Evolutionary conservation across 2,888 invertebrate species (phyloP).

Genomic region (Cynaeus angustus): DNA sequence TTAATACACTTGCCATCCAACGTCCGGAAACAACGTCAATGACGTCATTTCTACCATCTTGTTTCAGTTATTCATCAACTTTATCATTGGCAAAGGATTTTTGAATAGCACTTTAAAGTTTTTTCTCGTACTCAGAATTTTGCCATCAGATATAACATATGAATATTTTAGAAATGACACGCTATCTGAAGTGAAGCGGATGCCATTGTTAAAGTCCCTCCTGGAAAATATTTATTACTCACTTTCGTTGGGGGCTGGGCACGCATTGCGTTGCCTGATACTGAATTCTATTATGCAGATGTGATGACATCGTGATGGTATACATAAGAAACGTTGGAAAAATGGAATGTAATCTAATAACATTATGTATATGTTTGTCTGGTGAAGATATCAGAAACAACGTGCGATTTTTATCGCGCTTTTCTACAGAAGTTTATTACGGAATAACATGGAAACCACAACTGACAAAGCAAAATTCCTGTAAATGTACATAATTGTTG

Average conservation of each 20-base stretch:
- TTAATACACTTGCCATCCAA: neutral
- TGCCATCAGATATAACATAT: conserved; percentile 3
- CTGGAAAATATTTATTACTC: conserved; percentile 24
- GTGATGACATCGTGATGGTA: neutral
- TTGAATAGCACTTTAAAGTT: neutral
- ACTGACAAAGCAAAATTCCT: neutral
- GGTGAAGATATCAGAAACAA: neutral
- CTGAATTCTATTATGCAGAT: conserved; percentile 7
- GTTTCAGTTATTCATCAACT: neutral
- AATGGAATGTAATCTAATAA: neutral
- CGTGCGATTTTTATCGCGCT: neutral
- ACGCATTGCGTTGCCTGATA: conserved; percentile 2
- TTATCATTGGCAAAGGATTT: conserved; percentile 1
- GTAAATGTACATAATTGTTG: neutral
- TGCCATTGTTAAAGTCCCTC: conserved; percentile 17
- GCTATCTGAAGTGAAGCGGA: conserved; percentile 19
- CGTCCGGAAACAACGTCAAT: neutral
- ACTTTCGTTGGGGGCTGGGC: neutral
- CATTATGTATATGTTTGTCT: neutral
- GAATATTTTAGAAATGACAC: conserved; percentile 13
- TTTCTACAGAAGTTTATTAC: neutral
- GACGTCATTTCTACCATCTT: conserved; percentile 2
- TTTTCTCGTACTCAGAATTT: conserved; percentile 3
- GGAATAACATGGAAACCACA: neutral
- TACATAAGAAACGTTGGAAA: neutral